A percentile compares a stretch with the other conserved stretches of the same genome.
phyloP scores from a whole-genome alignment of 2,113 vertebrate species.

The Percopsis transmontana region DNA sequence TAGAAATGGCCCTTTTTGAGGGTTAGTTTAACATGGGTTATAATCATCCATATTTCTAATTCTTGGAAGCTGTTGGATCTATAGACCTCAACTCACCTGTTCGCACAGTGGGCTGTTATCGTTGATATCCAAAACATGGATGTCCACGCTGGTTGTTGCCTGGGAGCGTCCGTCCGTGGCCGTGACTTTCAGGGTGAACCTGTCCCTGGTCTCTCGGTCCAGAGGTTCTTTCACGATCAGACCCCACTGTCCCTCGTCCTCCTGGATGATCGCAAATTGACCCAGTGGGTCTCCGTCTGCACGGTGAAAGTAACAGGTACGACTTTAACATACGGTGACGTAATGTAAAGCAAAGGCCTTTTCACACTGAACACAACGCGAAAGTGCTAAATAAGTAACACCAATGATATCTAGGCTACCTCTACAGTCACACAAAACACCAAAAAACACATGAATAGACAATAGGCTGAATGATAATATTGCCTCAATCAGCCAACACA shows the following conservation, averaged over 20 bases:
- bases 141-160: slow-evolving; percentile 81
- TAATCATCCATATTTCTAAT: not conserved
- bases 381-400: too few species aligned
- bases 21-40: too few species aligned
- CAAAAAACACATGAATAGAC: not conserved
- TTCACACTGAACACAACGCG: too few species aligned
- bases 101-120: slow-evolving; percentile 94
- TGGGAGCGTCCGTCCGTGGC: slow-evolving; percentile 94
- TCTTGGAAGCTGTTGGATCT: not conserved
- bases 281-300: slow-evolving; percentile 90
- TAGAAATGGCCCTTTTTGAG: too few species aligned
- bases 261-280: slow-evolving; percentile 85
- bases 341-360: not conserved
- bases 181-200: slow-evolving; percentile 84
- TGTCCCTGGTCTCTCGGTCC: slow-evolving; percentile 87
- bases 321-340: not conserved
- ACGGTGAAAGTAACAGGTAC: not conserved
- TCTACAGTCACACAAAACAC: not conserved
- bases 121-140: slow-evolving; percentile 93
- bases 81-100: slow-evolving; percentile 78
- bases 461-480: too few species aligned
- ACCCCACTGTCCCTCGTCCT: slow-evolving; percentile 84
- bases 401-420: too few species aligned
- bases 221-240: slow-evolving; percentile 84
- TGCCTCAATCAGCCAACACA: too few species aligned